Base-by-base conservation (phyloP, 1,140 invertebrate species). In the Microplitis demolitor region DNA sequence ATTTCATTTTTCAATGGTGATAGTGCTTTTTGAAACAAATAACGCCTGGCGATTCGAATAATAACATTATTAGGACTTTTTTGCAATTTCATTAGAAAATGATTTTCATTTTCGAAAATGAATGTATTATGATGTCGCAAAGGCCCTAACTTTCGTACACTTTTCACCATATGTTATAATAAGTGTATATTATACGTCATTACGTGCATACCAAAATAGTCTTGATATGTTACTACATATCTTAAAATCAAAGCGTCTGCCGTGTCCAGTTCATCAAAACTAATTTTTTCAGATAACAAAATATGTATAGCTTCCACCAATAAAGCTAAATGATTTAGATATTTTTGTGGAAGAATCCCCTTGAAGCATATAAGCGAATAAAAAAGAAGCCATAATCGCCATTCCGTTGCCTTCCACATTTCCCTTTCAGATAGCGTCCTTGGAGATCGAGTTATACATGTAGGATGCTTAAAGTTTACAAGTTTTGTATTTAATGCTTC, bases 391-490 rank as follows among this genome's bases (percentile, higher is more conserved):
- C 54, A 74, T 1, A 56, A 67, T 39, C 69, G 34, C 69, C 73
- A 74, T 45, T 74, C 69, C 0, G 73, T 68, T 11, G 64, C 73
- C 16, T 71, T 74, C 73, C 73, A 74, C 3, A 45, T 45, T 34
- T 34, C 24, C 68, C 58, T 61, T 24, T 71, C 70, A 8, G 62
- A n/a, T 0, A 69, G 1, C 3, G 11, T 35, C 58, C 69, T 74
- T 33, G 69, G 69, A 16, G 58, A n/a, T n/a, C 69, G 53, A 16
- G 64, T 67, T 3, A 74, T 74, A 11, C 39, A 45, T 35, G 63
- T 61, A 1, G 69, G 69, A 6, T 62, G 53, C 11, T 33, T 60
- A 56, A 63, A 68, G 33, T 37, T 70, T 9, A 71, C 24, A 8
- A 77, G 33, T 31, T 56, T 51, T 0, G 61, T 16, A 73, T 78